Evolutionary conservation across 2,113 vertebrate species (phyloP).

Genomic region (Zootoca vivipara): DNA sequence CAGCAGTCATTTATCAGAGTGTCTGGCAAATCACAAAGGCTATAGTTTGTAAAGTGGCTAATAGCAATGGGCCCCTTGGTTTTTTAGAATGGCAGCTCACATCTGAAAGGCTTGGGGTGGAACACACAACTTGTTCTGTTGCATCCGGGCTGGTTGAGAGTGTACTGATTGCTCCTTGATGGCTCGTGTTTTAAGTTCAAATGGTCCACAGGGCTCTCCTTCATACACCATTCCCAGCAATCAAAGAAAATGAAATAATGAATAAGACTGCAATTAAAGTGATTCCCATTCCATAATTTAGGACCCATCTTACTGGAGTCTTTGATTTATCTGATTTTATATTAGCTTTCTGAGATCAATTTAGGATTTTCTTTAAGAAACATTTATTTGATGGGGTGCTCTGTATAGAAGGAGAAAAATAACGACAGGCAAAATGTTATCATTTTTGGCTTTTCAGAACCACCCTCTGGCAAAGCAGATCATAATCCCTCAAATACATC

Average conservation of each 20-base stretch:
- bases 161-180: slow-evolving; percentile 8
- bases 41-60: neutral
- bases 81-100: neutral
- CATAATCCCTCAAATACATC: too few relatives aligned
- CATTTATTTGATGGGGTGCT: slow-evolving; percentile 4
- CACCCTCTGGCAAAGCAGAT: too few relatives aligned
- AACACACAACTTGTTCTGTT: slow-evolving; percentile 1
- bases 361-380: slow-evolving; percentile 37
- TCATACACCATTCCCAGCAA: neutral
- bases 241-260: slow-evolving; percentile 31
- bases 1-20: neutral
- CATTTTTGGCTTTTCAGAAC: neutral
- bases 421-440: neutral
- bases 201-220: fast-evolving
- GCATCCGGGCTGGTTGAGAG: neutral
- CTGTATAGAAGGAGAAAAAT: slow-evolving; percentile 30
- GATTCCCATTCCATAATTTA: slow-evolving; percentile 23
- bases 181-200: slow-evolving; percentile 3
- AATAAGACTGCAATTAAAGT: slow-evolving; percentile 22
- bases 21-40: neutral
- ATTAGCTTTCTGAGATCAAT: slow-evolving; percentile 18
- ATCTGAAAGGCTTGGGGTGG: neutral
- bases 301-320: neutral
- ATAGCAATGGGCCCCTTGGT: neutral
- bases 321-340: slow-evolving; percentile 6